A percentile compares a stretch with the other conserved stretches of the same genome.
These are phyloP conservation scores for Hyalella azteca DNA, from an alignment of 2,888 invertebrate species.

Conservation along the genomic window DNA sequence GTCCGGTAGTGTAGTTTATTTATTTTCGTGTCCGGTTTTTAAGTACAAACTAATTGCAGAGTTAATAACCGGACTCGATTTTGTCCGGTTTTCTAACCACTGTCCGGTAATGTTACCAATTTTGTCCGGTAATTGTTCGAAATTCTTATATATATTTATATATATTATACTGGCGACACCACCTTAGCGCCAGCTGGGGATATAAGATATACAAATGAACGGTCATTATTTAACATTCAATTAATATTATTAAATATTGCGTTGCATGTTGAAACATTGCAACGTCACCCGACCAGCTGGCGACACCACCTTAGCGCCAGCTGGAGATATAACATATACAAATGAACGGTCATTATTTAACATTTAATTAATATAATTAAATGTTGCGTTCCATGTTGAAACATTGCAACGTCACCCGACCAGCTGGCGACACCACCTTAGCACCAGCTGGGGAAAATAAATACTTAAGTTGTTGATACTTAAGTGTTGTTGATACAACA, in stretches of 20 bases:
- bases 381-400: neutral
- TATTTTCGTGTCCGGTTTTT: too few relatives aligned
- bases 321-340: neutral
- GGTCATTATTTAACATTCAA: neutral
- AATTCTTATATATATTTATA: too few relatives aligned
- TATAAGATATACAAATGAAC: neutral
- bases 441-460: slow-evolving; percentile 35
- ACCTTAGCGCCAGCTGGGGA: slow-evolving; percentile 43
- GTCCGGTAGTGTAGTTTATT: too few relatives aligned
- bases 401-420: slow-evolving; percentile 19
- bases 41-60: too few relatives aligned
- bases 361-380: neutral
- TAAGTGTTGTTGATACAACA: too few relatives aligned
- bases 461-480: too few relatives aligned
- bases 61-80: too few relatives aligned
- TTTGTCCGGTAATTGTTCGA: too few relatives aligned
- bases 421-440: slow-evolving; percentile 38
- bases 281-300: slow-evolving; percentile 44
- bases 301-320: slow-evolving; percentile 45
- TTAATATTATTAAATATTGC: neutral
- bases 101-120: too few relatives aligned
- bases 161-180: slow-evolving; percentile 46
- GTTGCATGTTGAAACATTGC: neutral
- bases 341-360: neutral
- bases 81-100: too few relatives aligned